Percentiles rank a stretch among this genome's conserved stretches.
Evolutionary conservation across 2,888 invertebrate species (phyloP).

Genomic region (Endotricha flammealis): DNA sequence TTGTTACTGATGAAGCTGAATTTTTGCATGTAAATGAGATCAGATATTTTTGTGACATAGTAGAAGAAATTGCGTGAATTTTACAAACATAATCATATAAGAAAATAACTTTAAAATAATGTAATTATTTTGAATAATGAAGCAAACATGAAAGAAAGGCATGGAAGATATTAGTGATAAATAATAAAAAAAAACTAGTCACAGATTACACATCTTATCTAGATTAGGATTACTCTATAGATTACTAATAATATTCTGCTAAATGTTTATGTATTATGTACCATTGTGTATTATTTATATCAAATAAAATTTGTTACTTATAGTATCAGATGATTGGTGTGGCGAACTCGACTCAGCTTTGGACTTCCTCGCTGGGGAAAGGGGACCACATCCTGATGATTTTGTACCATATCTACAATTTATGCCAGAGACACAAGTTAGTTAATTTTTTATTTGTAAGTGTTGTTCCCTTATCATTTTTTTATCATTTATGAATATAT

Average conservation of each 20-base stretch:
- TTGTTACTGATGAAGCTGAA: not conserved
- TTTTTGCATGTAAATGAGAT: not conserved
- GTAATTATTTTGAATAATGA: too few species aligned
- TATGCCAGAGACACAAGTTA: constrained; percentile 82
- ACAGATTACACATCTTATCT: too few species aligned
- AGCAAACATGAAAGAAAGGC: too few species aligned
- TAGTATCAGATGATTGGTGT: constrained; percentile 84
- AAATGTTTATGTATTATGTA: too few species aligned
- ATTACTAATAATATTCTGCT: too few species aligned
- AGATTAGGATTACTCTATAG: too few species aligned
- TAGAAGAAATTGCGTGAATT: not conserved
- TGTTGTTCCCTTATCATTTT: too few species aligned
- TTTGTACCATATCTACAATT: constrained; percentile 94
- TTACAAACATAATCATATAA: not conserved
- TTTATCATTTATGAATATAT: too few species aligned
- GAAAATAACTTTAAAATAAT: too few species aligned
- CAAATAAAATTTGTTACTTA: constrained; percentile 23
- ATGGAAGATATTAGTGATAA: too few species aligned
- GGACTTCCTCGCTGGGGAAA: constrained; percentile 90
- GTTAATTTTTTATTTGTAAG: constrained; percentile 17
- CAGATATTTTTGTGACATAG: not conserved
- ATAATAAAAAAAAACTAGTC: too few species aligned
- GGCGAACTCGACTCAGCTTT: constrained; percentile 86
- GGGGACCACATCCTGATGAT: constrained; percentile 88
- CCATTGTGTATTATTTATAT: too few species aligned